Conservation (phyloP, 1,140 invertebrate genomes). For the Heliothis virescens region DNA sequence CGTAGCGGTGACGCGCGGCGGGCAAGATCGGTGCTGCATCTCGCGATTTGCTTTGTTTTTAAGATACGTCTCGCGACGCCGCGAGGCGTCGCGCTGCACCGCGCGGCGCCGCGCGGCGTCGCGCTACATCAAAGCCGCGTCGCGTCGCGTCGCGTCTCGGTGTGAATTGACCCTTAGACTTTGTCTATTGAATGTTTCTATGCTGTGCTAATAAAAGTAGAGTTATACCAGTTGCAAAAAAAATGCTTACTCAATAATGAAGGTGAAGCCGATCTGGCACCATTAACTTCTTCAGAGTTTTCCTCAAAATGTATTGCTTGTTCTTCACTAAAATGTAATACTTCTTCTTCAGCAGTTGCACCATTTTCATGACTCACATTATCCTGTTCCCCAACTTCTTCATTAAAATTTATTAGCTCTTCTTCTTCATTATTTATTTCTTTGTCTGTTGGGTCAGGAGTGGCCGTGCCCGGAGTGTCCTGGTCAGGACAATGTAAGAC, state of each 20-base stretch:
- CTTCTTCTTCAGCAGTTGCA: not conserved
- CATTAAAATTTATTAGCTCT: not conserved
- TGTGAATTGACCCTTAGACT: too few relatives aligned
- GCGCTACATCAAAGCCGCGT: too few relatives aligned
- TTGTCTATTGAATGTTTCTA: too few relatives aligned
- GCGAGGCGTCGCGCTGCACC: too few relatives aligned
- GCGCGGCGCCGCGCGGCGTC: too few relatives aligned
- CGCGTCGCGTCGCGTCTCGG: too few relatives aligned
- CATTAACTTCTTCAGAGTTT: not conserved
- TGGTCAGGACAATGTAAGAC: slow-evolving; percentile 52
- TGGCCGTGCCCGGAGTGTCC: slow-evolving; percentile 8
- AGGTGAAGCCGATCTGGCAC: slow-evolving; percentile 7
- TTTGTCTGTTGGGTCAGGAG: not conserved
- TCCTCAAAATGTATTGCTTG: not conserved
- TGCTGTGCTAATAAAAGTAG: too few relatives aligned
- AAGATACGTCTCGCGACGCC: too few relatives aligned
- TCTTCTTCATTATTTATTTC: slow-evolving; percentile 21
- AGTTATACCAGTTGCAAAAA: not conserved
- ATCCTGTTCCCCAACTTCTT: not conserved
- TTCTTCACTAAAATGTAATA: slow-evolving; percentile 1
- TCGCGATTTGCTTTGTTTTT: too few relatives aligned
- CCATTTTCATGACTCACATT: not conserved
- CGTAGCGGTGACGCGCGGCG: too few relatives aligned
- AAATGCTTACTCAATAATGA: slow-evolving; percentile 30
- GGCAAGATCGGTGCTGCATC: too few relatives aligned